Conservation (phyloP, 1,140 invertebrate genomes). For the Hyphantria cunea region DNA sequence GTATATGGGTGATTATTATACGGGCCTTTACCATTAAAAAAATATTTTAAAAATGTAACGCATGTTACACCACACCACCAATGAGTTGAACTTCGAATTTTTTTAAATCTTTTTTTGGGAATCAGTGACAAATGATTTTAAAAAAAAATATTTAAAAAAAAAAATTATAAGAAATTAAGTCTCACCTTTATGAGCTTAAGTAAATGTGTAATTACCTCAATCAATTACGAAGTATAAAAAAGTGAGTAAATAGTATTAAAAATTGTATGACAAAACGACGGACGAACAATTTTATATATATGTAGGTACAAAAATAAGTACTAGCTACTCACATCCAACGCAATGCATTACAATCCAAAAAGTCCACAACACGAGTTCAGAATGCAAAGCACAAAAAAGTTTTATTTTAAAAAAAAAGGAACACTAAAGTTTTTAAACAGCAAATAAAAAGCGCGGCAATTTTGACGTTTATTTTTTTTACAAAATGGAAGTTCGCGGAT, state of each 20-base stretch:
- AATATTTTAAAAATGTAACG: conserved; percentile 30
- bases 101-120: conserved; percentile 2
- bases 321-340: conserved; percentile 71
- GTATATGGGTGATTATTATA: conserved; percentile 72
- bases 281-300: conserved; percentile 66
- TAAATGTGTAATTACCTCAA: too few relatives aligned
- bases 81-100: background rate
- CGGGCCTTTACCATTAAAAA: conserved; percentile 53
- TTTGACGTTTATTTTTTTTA: conserved; percentile 24
- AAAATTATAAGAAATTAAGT: too few relatives aligned
- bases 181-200: too few relatives aligned
- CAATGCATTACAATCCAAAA: conserved; percentile 74
- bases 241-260: too few relatives aligned
- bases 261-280: too few relatives aligned
- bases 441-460: conserved; percentile 18
- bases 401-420: conserved; percentile 31
- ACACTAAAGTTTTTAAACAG: conserved; percentile 16
- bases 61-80: background rate
- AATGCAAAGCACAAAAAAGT: conserved; percentile 33
- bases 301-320: conserved; percentile 45
- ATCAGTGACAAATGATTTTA: conserved; percentile 2
- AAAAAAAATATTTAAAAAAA: too few relatives aligned
- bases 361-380: conserved; percentile 36
- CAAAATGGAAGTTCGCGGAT: conserved; percentile 29
- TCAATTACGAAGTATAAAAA: too few relatives aligned